phyloP scores from a whole-genome alignment of 1,140 invertebrate species.

The Stenopsyche tienmushanensis region DNA sequence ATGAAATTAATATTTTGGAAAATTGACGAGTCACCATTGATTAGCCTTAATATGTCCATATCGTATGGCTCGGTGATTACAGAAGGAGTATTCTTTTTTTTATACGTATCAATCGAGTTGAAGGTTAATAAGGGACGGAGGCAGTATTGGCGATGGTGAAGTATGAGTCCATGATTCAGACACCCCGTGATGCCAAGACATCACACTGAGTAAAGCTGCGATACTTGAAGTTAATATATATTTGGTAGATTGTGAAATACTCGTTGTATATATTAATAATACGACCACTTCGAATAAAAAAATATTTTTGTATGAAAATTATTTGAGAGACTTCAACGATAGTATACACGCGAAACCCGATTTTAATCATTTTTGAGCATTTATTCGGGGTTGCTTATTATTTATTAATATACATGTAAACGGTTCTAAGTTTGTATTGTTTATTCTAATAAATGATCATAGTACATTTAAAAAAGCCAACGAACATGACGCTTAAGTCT shows the following conservation, averaged over 20 bases:
- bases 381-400: too few relatives aligned
- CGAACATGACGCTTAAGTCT: neutral
- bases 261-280: too few relatives aligned
- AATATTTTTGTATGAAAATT: too few relatives aligned
- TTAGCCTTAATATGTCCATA: neutral
- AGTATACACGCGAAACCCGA: too few relatives aligned
- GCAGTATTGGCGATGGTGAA: conserved; percentile 18
- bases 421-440: neutral
- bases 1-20: too few relatives aligned
- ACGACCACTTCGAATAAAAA: too few relatives aligned
- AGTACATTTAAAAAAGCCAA: neutral
- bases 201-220: conserved; percentile 7
- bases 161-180: conserved; percentile 12
- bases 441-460: conserved; percentile 17
- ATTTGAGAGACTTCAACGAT: too few relatives aligned
- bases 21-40: neutral
- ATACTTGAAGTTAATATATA: neutral
- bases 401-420: too few relatives aligned
- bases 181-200: conserved; percentile 15
- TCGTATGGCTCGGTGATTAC: conserved; percentile 5
- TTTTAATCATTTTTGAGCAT: too few relatives aligned
- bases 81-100: too few relatives aligned
- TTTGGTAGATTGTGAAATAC: neutral
- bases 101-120: neutral
- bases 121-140: conserved; percentile 26